phyloP scores from a whole-genome alignment of 2,888 invertebrate species.

The Euclidia mi region DNA sequence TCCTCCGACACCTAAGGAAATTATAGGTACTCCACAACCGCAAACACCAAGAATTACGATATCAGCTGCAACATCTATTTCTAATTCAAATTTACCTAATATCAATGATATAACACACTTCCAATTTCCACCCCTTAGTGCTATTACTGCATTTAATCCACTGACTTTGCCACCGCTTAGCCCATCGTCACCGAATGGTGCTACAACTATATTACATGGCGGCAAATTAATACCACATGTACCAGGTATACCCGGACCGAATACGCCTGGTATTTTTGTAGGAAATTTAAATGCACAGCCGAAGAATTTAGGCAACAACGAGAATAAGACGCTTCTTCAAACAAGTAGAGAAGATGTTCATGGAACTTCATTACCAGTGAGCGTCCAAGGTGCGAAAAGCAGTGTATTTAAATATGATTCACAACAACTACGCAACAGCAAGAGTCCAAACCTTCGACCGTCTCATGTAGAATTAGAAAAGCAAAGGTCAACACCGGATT shows the following conservation, averaged over 20 bases:
- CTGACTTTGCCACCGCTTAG: conserved; percentile 91
- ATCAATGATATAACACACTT: conserved; percentile 88
- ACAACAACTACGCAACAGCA: conserved; percentile 63
- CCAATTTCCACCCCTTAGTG: conserved; percentile 92
- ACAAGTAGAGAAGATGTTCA: conserved; percentile 64
- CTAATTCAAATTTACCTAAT: conserved; percentile 88
- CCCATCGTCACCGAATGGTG: conserved; percentile 88
- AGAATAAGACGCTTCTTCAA: conserved; percentile 62
- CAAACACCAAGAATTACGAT: conserved; percentile 90
- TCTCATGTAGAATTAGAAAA: conserved; percentile 70
- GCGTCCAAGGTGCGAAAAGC: conserved; percentile 61
- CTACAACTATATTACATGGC: conserved; percentile 91
- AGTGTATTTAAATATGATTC: conserved; percentile 70
- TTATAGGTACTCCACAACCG: conserved; percentile 76
- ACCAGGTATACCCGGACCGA: conserved; percentile 96
- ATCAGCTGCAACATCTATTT: conserved; percentile 88
- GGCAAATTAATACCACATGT: conserved; percentile 96
- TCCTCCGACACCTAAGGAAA: conserved; percentile 88
- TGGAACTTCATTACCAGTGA: conserved; percentile 55
- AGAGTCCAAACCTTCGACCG: conserved; percentile 68
- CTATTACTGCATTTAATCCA: conserved; percentile 93
- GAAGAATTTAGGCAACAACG: conserved; percentile 64
- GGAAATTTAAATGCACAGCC: conserved; percentile 64
- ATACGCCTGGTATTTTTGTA: conserved; percentile 87
- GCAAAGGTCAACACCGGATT: conserved; percentile 64